A percentile compares a stretch with the other conserved stretches of the same genome.
Evolutionary conservation across 1,140 invertebrate genomes (phyloP).

Genomic region (Heliconius eleuchia): DNA sequence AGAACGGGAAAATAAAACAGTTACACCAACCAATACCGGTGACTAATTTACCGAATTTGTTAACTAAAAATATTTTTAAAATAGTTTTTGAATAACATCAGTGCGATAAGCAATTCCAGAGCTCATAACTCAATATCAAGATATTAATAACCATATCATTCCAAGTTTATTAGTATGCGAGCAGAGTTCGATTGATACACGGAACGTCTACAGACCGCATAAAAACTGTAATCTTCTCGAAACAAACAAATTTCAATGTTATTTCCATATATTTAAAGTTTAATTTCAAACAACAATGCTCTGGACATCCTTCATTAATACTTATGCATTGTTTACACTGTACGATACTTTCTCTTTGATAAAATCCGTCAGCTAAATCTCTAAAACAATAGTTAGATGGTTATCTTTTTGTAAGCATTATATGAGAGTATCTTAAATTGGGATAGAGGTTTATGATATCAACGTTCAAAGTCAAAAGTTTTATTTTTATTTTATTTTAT

Average conservation of each 20-base stretch:
- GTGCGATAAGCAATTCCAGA: not conserved
- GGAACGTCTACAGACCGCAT: slow-evolving; percentile 29
- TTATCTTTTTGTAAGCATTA: not conserved
- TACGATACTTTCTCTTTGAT: slow-evolving; percentile 38
- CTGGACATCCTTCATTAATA: slow-evolving; percentile 15
- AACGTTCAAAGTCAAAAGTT: too few species aligned
- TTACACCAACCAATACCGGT: too few species aligned
- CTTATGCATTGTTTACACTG: slow-evolving; percentile 38
- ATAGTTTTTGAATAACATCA: not conserved
- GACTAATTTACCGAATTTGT: too few species aligned
- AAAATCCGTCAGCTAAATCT: slow-evolving; percentile 25
- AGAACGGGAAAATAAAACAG: too few species aligned
- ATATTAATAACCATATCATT: slow-evolving; percentile 40
- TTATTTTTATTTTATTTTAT: too few species aligned
- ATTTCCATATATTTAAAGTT: not conserved
- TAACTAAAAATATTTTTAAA: too few species aligned
- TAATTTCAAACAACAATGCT: not conserved
- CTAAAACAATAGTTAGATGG: slow-evolving; percentile 25
- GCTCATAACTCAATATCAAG: slow-evolving; percentile 10
- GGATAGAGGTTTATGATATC: not conserved
- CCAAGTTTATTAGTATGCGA: slow-evolving; percentile 43
- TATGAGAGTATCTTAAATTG: not conserved
- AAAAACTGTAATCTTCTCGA: slow-evolving; percentile 4
- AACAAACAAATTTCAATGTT: not conserved
- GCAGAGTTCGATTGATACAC: slow-evolving; percentile 39